phyloP scores from a whole-genome alignment of 1,140 invertebrate species.

The Drosophila ananassae region DNA sequence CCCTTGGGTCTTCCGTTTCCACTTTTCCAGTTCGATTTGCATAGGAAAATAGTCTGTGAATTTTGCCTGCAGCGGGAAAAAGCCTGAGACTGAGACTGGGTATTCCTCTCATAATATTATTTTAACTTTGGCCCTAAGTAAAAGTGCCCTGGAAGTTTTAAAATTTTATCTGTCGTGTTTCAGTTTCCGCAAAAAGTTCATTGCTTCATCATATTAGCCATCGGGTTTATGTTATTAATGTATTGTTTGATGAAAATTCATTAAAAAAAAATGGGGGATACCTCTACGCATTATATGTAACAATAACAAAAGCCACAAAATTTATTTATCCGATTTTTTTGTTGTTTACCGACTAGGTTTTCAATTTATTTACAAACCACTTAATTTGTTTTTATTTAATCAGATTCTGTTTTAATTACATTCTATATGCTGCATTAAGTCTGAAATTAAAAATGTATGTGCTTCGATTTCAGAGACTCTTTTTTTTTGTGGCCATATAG shows the following conservation, averaged over 20 bases:
- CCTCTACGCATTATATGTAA: constrained; percentile 35
- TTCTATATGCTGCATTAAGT: constrained; percentile 67
- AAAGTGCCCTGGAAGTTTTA: constrained; percentile 35
- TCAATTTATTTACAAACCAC: constrained; percentile 84
- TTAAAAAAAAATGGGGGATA: constrained; percentile 6
- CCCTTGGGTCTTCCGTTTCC: constrained; percentile 22
- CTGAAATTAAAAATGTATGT: constrained; percentile 72
- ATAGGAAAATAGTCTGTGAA: constrained; percentile 65
- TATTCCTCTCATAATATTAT: constrained; percentile 71
- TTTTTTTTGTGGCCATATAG: constrained; percentile 35
- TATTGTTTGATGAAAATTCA: constrained; percentile 12
- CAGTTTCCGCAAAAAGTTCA: background rate
- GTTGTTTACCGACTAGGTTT: constrained; percentile 35
- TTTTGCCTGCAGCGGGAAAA: constrained; percentile 34
- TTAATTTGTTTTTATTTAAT: constrained; percentile 84
- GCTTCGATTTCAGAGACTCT: constrained; percentile 41
- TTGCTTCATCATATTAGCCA: constrained; percentile 21
- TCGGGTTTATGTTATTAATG: constrained; percentile 37
- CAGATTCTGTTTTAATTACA: constrained; percentile 82
- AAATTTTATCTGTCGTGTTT: background rate
- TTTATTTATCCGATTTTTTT: constrained; percentile 45
- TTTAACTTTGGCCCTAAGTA: constrained; percentile 71
- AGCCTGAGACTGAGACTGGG: constrained; percentile 18
- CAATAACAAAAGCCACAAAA: constrained; percentile 56
- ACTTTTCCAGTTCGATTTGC: constrained; percentile 57